These are phyloP conservation scores for Idaea dimidiata DNA, from an alignment of 2,888 invertebrate species.

Conservation along the genomic window DNA sequence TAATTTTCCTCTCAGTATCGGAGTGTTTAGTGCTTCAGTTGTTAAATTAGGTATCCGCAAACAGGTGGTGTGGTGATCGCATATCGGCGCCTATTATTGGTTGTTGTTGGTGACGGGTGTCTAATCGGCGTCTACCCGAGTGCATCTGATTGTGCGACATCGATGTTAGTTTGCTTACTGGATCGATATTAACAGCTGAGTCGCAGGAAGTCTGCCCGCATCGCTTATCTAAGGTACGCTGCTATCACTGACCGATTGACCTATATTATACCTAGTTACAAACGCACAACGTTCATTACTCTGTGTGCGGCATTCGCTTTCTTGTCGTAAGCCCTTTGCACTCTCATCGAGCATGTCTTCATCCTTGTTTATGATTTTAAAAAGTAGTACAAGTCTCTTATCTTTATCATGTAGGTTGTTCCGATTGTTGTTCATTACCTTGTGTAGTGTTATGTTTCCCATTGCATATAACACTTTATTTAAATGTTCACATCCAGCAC, in stretches of 20 bases:
- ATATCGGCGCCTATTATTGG: slow-evolving; percentile 60
- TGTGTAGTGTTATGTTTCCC: not conserved
- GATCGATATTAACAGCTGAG: slow-evolving; percentile 73
- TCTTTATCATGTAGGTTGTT: not conserved
- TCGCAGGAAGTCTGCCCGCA: slow-evolving; percentile 51
- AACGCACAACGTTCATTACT: slow-evolving; percentile 14
- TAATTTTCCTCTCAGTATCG: slow-evolving; percentile 19
- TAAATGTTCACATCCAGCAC: not conserved
- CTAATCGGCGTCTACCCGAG: slow-evolving; percentile 37
- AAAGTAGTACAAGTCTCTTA: not conserved
- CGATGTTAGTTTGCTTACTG: slow-evolving; percentile 29
- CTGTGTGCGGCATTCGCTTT: slow-evolving; percentile 19
- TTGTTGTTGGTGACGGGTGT: slow-evolving; percentile 52
- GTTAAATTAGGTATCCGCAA: slow-evolving; percentile 39
- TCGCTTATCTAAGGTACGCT: slow-evolving; percentile 57
- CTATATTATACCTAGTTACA: slow-evolving; percentile 31
- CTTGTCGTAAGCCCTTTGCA: slow-evolving; percentile 19
- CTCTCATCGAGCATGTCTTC: slow-evolving; percentile 17
- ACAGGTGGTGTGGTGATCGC: slow-evolving; percentile 65
- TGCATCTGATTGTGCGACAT: slow-evolving; percentile 49
- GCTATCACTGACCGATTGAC: slow-evolving; percentile 42
- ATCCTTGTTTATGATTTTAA: slow-evolving; percentile 7
- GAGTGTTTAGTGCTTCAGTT: slow-evolving; percentile 29
- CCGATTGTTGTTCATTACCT: not conserved
- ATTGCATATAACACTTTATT: not conserved